Evolutionary conservation across 2,113 vertebrate genomes (phyloP), one percentile per base, ranked within the genome.

Genomic region (Okapia johnstoni): DNA sequence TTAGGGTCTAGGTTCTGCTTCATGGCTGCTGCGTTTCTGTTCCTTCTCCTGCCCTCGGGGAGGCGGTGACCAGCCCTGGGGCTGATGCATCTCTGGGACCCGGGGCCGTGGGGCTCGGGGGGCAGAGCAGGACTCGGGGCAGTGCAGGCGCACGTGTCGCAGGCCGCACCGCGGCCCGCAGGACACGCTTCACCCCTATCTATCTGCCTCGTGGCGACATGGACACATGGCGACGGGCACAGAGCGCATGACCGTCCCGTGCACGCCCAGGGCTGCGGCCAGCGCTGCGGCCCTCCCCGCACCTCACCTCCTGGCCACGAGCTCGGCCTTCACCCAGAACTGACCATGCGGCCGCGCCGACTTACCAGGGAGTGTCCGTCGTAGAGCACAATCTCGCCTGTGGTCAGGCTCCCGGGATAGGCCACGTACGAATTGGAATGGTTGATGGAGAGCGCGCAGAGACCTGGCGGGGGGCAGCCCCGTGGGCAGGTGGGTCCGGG

Each of bases 371-470:
- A 99, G 98, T 99, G 99, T 98, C 99, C 99, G 14, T 99, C 99
- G 26, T 99, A 99, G 96, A 99, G 98, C 1, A 98, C 99, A 90
- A 99, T 99, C 98, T 99, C 99, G n/a, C 99, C 99, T 5, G 99
- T 99, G 73, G 99, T 99, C 93, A 98, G 98, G 10, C 99, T 99
- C 98, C 99, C 99, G 4, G 99, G 99, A 94, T 99, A 99, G 23
- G 99, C 99, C 99, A 99, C 98, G 98, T 99, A 99, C 36, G 99
- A 99, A 98, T 99, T 99, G 98, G 99, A 99, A 99, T 99, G 99
- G 98, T 99, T 99, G 98, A 99, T 99, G 7, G 99, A 99, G 88
- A 99, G 99, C 63, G 99, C 99, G 2, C 99, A 99, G 33, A 99
- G 99, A 98, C 99, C 99, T 99, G 97, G 93, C 46, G 93, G 92